Evolutionary conservation across 2,113 vertebrate species (phyloP).

Genomic region (Paradoxurus hermaphroditus): DNA sequence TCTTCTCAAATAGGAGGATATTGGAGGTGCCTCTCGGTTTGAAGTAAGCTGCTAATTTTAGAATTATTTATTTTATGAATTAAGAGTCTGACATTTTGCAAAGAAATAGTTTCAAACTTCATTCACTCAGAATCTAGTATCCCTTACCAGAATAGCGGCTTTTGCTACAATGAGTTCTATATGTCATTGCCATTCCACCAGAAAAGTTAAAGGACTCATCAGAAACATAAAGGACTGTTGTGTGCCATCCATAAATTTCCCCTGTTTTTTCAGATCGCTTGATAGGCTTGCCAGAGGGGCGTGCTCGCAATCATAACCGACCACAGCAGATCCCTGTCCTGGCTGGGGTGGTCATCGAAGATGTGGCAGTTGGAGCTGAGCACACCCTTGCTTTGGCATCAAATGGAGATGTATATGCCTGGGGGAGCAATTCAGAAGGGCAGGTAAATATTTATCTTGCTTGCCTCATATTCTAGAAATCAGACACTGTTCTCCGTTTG

Average conservation of each 20-base stretch:
- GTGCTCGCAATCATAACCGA: slow-evolving; percentile 89
- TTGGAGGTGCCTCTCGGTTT: not conserved
- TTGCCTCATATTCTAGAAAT: not conserved
- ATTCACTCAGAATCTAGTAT: not conserved
- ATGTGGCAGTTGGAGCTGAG: slow-evolving; percentile 88
- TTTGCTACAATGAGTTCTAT: not conserved
- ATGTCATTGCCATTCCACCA: not conserved
- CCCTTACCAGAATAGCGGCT: not conserved
- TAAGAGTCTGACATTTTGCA: slow-evolving; percentile 5
- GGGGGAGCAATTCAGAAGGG: slow-evolving; percentile 91
- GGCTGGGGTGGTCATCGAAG: slow-evolving; percentile 85
- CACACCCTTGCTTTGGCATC: slow-evolving; percentile 87
- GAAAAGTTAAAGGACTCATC: not conserved
- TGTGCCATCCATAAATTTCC: not conserved
- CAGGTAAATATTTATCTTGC: slow-evolving; percentile 78
- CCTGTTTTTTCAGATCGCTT: slow-evolving; percentile 83
- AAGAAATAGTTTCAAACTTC: not conserved
- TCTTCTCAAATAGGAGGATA: not conserved
- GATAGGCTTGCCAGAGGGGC: slow-evolving; percentile 89
- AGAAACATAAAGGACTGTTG: not conserved
- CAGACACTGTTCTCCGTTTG: not conserved
- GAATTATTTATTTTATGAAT: not conserved
- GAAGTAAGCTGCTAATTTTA: slow-evolving; percentile 34
- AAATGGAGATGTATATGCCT: slow-evolving; percentile 87
- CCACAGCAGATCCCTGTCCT: slow-evolving; percentile 87